These are phyloP conservation scores for Taenaris catops DNA, from an alignment of 2,888 invertebrate genomes.

Conservation along the genomic window DNA sequence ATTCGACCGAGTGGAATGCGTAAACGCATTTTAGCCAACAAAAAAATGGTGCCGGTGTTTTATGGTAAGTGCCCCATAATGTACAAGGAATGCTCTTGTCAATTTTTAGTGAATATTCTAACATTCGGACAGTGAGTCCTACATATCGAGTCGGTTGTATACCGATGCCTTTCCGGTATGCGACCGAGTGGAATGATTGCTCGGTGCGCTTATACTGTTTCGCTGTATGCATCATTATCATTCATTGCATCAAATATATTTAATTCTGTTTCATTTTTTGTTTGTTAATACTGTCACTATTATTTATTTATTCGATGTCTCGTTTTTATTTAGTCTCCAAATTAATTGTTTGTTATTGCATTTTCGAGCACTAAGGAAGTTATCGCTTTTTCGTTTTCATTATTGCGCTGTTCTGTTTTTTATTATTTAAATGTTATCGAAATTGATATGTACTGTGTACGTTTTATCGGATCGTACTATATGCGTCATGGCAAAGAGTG, in stretches of 20 bases:
- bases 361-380: slow-evolving; percentile 69
- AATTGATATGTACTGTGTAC: slow-evolving; percentile 15
- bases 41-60: too few relatives aligned
- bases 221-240: slow-evolving; percentile 74
- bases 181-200: slow-evolving; percentile 43
- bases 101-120: too few relatives aligned
- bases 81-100: too few relatives aligned
- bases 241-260: slow-evolving; percentile 69
- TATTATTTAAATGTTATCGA: slow-evolving; percentile 18
- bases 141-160: too few relatives aligned
- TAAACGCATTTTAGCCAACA: too few relatives aligned
- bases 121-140: too few relatives aligned
- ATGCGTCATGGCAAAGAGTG: slow-evolving; percentile 26
- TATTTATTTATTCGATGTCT: slow-evolving; percentile 30
- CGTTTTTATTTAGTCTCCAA: slow-evolving; percentile 41
- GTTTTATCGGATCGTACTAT: slow-evolving; percentile 18
- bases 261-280: slow-evolving; percentile 38
- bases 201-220: slow-evolving; percentile 64
- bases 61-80: too few relatives aligned
- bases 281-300: slow-evolving; percentile 37
- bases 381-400: slow-evolving; percentile 24
- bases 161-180: too few relatives aligned
- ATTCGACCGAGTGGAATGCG: too few relatives aligned
- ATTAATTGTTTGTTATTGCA: slow-evolving; percentile 58
- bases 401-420: slow-evolving; percentile 12